A percentile compares a stretch with the other conserved stretches of the same genome.
These are phyloP conservation scores for Zeugodacus cucurbitae DNA, from an alignment of 1,140 invertebrate species.

Conservation along the genomic window DNA sequence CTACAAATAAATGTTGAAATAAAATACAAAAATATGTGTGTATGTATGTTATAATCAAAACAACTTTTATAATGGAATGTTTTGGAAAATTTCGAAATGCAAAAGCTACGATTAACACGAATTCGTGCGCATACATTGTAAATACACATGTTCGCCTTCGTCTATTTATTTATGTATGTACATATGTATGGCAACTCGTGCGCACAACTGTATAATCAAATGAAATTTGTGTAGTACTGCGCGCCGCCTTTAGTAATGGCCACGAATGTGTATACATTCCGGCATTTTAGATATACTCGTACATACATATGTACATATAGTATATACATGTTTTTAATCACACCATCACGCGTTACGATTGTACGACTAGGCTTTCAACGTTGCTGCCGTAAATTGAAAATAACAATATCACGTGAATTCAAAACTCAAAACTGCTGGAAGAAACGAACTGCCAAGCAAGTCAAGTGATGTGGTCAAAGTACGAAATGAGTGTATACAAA, in stretches of 20 bases:
- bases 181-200: neutral
- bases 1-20: no score
- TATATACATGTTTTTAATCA: neutral
- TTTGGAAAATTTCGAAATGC: neutral
- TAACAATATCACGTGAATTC: slow-evolving; percentile 30
- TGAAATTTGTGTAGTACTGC: neutral
- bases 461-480: neutral
- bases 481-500: neutral
- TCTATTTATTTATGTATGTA: neutral
- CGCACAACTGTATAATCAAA: neutral
- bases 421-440: neutral
- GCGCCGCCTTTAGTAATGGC: neutral
- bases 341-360: neutral
- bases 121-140: neutral
- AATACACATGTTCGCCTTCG: neutral
- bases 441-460: neutral
- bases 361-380: neutral
- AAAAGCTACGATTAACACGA: neutral
- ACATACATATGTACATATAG: neutral
- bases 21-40: no score
- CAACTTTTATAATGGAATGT: neutral
- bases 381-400: neutral
- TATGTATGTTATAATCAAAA: neutral
- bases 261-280: no score
- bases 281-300: neutral